Evolutionary conservation across 1,140 invertebrate species (phyloP).

Genomic region (Lordiphosa mommai): DNA sequence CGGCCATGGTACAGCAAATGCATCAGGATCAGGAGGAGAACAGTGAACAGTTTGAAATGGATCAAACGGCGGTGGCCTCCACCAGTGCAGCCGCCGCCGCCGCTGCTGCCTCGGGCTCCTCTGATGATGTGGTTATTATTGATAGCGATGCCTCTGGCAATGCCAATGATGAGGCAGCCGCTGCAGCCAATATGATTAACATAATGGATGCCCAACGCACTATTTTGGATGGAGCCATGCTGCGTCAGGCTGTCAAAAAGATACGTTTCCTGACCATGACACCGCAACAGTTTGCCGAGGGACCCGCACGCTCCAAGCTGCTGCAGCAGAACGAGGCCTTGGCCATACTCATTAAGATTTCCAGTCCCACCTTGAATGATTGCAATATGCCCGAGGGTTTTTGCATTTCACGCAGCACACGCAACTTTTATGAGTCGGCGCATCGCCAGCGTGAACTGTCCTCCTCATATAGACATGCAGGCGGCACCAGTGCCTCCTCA

Average conservation of each 20-base stretch:
- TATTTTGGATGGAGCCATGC: constrained; percentile 57
- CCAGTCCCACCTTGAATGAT: constrained; percentile 82
- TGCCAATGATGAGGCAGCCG: constrained; percentile 39
- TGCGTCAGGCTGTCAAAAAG: constrained; percentile 82
- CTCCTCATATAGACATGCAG: constrained; percentile 43
- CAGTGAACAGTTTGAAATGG: constrained; percentile 26
- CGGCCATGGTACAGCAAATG: constrained; percentile 67
- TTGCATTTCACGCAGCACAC: constrained; percentile 80
- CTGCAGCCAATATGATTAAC: constrained; percentile 54
- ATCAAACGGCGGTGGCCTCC: constrained; percentile 9
- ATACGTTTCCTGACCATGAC: constrained; percentile 88
- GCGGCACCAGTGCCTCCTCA: constrained; percentile 4
- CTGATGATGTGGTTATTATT: constrained; percentile 63
- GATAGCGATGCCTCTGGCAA: constrained; percentile 64
- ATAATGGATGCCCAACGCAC: constrained; percentile 68
- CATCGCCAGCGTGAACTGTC: constrained; percentile 51
- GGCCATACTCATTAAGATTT: constrained; percentile 90
- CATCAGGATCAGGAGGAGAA: constrained; percentile 61
- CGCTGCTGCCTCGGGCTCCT: constrained; percentile 3
- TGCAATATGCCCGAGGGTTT: constrained; percentile 86
- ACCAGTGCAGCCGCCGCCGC: background rate
- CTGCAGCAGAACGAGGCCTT: constrained; percentile 88
- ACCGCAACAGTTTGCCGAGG: constrained; percentile 89
- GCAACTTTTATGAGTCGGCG: constrained; percentile 60
- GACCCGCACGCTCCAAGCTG: constrained; percentile 86